phyloP scores from a whole-genome alignment of 2,797 vertebrate genomes.

The Phoebastria nigripes region DNA sequence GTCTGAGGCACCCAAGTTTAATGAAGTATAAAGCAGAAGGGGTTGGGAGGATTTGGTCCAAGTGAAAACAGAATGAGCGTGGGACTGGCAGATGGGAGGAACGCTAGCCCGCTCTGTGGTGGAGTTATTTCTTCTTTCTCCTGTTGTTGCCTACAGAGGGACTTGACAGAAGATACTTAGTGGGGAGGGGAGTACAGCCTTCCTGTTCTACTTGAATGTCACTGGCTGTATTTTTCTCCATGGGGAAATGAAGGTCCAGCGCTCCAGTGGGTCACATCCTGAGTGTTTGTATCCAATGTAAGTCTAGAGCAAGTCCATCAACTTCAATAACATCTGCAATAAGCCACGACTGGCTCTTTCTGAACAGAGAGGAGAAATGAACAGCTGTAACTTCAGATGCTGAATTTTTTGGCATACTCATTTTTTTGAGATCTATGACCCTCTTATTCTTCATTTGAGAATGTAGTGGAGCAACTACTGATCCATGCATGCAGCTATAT shows the following conservation, averaged over 20 bases:
- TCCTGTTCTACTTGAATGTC: not conserved
- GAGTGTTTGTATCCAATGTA: not conserved
- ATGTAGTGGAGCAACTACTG: not conserved
- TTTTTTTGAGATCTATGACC: conserved; percentile 7
- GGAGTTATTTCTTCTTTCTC: not conserved
- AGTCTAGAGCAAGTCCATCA: not conserved
- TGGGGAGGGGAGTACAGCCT: not conserved
- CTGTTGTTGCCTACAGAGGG: not conserved
- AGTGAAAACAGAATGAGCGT: conserved; percentile 34
- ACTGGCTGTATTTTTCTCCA: not conserved
- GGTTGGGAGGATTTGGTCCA: conserved; percentile 1
- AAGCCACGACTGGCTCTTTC: not conserved
- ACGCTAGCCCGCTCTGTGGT: not conserved
- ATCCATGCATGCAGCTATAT: not conserved
- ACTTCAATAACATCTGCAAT: not conserved
- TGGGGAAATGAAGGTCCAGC: not conserved
- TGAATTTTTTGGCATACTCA: not conserved
- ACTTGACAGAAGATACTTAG: not conserved
- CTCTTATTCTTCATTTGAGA: not conserved
- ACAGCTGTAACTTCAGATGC: conserved; percentile 20
- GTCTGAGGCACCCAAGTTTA: not conserved
- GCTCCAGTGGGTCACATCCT: not conserved
- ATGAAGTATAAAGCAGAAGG: not conserved
- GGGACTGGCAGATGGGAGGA: conserved; percentile 31
- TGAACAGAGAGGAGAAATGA: not conserved